Percentiles rank a stretch among this genome's conserved stretches.
Conservation (phyloP, 2,888 invertebrate species). For the Tetropium fuscum region DNA sequence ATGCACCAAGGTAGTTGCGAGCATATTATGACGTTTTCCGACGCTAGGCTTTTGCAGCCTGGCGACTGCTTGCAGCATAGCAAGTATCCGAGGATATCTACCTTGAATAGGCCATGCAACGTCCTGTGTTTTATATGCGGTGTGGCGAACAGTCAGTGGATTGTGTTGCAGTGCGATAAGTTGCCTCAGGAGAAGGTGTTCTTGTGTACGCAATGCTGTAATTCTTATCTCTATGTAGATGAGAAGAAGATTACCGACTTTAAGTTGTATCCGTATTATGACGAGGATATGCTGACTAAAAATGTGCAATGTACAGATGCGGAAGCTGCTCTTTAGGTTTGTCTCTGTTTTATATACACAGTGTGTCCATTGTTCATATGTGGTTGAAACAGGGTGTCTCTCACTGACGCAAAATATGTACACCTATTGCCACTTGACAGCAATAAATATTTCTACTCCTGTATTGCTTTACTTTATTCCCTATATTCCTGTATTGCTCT, state of each 20-base stretch:
- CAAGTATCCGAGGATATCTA: conserved; percentile 73
- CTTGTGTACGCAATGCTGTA: conserved; percentile 83
- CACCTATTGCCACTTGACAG: no score
- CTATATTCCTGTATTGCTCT: no score
- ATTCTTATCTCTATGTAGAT: conserved; percentile 78
- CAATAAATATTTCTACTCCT: no score
- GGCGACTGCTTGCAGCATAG: conserved; percentile 66
- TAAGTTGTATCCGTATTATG: conserved; percentile 74
- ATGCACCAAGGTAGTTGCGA: conserved; percentile 94
- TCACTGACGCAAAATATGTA: no score
- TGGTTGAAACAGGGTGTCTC: no score
- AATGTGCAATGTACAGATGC: no score
- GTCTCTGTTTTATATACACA: no score
- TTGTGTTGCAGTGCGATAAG: conserved; percentile 74
- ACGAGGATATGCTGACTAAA: conserved; percentile 35
- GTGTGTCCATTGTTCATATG: no score
- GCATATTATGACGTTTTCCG: conserved; percentile 86
- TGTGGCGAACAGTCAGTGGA: conserved; percentile 74
- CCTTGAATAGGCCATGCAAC: conserved; percentile 68
- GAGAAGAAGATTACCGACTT: conserved; percentile 81
- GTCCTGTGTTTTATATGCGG: conserved; percentile 77
- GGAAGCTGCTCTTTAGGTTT: no score
- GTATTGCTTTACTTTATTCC: no score
- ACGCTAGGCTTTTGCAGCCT: conserved; percentile 73
- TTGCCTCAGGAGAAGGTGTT: conserved; percentile 83